Evolutionary conservation across 2,113 vertebrate genomes (phyloP).

Genomic region (Columbina picui): DNA sequence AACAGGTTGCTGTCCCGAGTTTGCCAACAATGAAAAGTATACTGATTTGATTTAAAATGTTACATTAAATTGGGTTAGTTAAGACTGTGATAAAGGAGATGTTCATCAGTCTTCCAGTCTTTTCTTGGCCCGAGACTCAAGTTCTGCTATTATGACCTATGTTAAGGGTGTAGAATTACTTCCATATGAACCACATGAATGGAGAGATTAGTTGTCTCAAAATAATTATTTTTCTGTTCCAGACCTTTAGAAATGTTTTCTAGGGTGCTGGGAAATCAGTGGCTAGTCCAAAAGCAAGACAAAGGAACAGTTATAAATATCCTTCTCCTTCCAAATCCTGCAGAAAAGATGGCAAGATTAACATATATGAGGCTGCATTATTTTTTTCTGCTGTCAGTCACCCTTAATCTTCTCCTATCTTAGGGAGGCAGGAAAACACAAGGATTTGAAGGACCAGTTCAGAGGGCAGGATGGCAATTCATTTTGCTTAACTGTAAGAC

Average conservation of each 20-base stretch:
- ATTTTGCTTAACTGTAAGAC: slow-evolving; percentile 34
- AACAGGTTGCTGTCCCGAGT: neutral
- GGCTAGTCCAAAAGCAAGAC: slow-evolving; percentile 33
- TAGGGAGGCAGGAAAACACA: slow-evolving; percentile 36
- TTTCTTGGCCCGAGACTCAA: neutral
- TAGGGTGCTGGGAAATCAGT: slow-evolving; percentile 21
- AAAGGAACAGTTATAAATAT: slow-evolving; percentile 52
- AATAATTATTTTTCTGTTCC: slow-evolving; percentile 42
- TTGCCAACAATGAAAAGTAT: neutral
- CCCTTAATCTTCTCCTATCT: slow-evolving; percentile 52
- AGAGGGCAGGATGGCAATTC: neutral
- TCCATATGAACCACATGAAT: slow-evolving; percentile 33
- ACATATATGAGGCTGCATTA: slow-evolving; percentile 31
- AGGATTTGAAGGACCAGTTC: slow-evolving; percentile 40
- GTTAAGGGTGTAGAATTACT: neutral
- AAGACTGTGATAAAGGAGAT: slow-evolving; percentile 2
- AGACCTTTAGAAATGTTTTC: slow-evolving; percentile 43
- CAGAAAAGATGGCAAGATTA: slow-evolving; percentile 57
- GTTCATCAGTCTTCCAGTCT: slow-evolving; percentile 38
- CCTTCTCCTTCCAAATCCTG: slow-evolving; percentile 28
- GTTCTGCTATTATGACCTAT: slow-evolving; percentile 25
- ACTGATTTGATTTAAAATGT: slow-evolving; percentile 13
- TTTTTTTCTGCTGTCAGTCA: slow-evolving; percentile 51
- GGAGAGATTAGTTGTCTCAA: slow-evolving; percentile 35
- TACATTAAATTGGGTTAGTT: neutral